Conservation (phyloP, 2,113 vertebrate species). For the Hippoglossus stenolepis region DNA sequence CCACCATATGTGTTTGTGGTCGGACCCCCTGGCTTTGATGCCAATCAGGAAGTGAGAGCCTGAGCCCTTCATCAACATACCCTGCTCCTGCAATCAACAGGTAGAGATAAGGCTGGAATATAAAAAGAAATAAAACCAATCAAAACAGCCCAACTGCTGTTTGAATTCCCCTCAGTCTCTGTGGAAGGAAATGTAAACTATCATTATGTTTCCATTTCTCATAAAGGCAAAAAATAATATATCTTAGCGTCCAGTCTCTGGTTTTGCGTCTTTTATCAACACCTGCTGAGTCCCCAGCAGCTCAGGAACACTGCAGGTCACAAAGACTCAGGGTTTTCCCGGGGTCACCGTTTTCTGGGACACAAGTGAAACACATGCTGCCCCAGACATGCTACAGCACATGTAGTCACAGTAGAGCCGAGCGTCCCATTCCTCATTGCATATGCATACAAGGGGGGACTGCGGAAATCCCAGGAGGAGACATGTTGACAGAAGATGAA, state of each 20-base stretch:
- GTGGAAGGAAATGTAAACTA: too few species aligned
- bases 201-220: too few species aligned
- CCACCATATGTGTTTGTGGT: slow-evolving; percentile 9
- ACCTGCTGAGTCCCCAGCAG: not conserved
- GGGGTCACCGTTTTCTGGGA: not conserved
- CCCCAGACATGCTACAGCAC: not conserved
- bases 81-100: slow-evolving; percentile 57
- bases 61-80: slow-evolving; percentile 26
- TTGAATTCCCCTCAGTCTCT: not conserved
- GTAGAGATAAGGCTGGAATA: not conserved
- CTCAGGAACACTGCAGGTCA: not conserved
- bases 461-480: not conserved
- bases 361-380: not conserved
- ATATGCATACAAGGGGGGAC: not conserved
- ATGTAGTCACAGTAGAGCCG: not conserved
- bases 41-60: slow-evolving; percentile 45
- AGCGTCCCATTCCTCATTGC: not conserved
- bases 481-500: too few species aligned
- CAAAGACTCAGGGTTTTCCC: too few species aligned
- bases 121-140: slow-evolving; percentile 17
- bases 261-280: not conserved
- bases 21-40: slow-evolving; percentile 9
- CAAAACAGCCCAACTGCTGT: not conserved
- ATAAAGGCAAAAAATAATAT: too few species aligned
- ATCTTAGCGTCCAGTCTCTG: not conserved